Conservation (phyloP, 2,113 vertebrate species). For the Verasper variegatus region DNA sequence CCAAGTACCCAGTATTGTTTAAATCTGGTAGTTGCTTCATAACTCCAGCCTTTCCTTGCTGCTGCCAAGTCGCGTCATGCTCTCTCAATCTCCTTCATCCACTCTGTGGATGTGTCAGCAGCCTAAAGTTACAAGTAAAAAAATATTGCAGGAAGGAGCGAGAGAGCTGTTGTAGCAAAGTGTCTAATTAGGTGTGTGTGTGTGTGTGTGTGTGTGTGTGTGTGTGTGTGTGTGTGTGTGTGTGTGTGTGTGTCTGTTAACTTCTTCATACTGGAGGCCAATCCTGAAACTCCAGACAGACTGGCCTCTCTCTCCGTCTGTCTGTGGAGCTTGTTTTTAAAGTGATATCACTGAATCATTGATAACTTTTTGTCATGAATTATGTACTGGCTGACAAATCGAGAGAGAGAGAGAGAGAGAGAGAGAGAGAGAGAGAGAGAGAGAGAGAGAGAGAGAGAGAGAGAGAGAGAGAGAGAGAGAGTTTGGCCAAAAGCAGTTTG, state of each 20-base stretch:
- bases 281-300: not conserved
- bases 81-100: too few relatives aligned
- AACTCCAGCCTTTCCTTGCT: too few relatives aligned
- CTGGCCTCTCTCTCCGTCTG: not conserved
- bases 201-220: too few relatives aligned
- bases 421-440: too few relatives aligned
- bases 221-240: too few relatives aligned
- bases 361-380: constrained; percentile 30
- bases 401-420: not conserved
- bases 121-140: constrained; percentile 1
- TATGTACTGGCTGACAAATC: not conserved
- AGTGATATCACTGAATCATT: constrained; percentile 31
- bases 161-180: constrained; percentile 17
- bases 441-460: too few relatives aligned
- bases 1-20: too few relatives aligned
- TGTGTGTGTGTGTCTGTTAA: not conserved
- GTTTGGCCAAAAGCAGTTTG: not conserved
- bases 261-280: not conserved
- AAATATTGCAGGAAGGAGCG: not conserved
- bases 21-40: too few relatives aligned
- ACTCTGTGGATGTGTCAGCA: constrained; percentile 4
- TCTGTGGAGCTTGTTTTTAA: constrained; percentile 8
- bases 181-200: constrained; percentile 13
- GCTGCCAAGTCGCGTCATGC: too few relatives aligned
- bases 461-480: not conserved